These are phyloP conservation scores for Agrotis puta DNA, from an alignment of 2,888 invertebrate genomes.

Conservation along the genomic window DNA sequence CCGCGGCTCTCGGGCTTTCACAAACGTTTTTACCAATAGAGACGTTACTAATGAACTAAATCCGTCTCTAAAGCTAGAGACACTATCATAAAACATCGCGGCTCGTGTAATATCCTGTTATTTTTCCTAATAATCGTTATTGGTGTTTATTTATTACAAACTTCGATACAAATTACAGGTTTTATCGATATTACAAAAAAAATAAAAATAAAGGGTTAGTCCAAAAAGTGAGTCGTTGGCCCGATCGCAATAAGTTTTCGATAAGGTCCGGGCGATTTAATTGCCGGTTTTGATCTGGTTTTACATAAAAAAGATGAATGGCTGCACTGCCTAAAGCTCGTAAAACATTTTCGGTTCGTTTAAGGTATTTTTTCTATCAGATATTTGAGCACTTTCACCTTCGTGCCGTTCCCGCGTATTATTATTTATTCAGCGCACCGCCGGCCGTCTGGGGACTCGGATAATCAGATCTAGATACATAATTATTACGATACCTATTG, in stretches of 20 bases:
- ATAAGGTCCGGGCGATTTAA: slow-evolving; percentile 90
- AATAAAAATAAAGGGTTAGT: slow-evolving; percentile 90
- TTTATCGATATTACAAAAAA: slow-evolving; percentile 88
- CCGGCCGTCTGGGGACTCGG: slow-evolving; percentile 76
- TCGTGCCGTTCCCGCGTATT: slow-evolving; percentile 73
- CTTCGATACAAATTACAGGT: slow-evolving; percentile 89
- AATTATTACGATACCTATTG: slow-evolving; percentile 75
- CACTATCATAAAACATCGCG: slow-evolving; percentile 84
- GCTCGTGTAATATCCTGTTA: slow-evolving; percentile 89
- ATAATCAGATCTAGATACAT: slow-evolving; percentile 85
- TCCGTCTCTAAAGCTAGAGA: slow-evolving; percentile 80
- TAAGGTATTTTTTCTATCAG: slow-evolving; percentile 84
- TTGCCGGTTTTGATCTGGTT: slow-evolving; percentile 91
- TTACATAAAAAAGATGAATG: slow-evolving; percentile 91
- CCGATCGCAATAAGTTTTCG: slow-evolving; percentile 91
- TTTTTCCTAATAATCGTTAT: slow-evolving; percentile 91
- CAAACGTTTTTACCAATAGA: slow-evolving; percentile 88
- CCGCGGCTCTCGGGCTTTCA: slow-evolving; percentile 86
- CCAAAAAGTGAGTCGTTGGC: slow-evolving; percentile 90
- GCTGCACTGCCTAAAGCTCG: slow-evolving; percentile 85
- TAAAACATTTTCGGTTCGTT: slow-evolving; percentile 85
- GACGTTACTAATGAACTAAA: slow-evolving; percentile 87
- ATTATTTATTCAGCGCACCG: slow-evolving; percentile 83
- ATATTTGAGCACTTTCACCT: slow-evolving; percentile 87
- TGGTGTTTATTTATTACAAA: slow-evolving; percentile 91